Evolutionary conservation across 2,888 invertebrate species (phyloP), one percentile per base, ranked within the genome.

Genomic region (Rhingia rostrata): DNA sequence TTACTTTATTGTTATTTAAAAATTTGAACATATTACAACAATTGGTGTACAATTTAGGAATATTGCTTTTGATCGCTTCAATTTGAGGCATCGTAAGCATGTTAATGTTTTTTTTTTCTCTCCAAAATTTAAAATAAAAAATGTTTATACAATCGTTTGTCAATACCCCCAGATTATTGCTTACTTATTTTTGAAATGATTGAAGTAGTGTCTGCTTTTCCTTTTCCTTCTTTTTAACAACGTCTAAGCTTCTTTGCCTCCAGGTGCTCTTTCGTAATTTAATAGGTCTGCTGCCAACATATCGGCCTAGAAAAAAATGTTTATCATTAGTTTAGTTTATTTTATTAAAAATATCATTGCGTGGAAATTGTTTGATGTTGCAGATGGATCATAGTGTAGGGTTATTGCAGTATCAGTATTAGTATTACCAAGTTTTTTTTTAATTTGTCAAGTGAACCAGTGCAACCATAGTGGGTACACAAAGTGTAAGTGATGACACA

Each of bases 251-350:
- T 81, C 99, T 93, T 87, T 96, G 97, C 88, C 95, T 96, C 99
- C 99, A 99, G 0, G 95, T 95, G 90, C 99, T 99, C 92, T 99
- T 99, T 30, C 99, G 93, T 72, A 99, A 92, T 91, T 99, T 99
- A 86, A 99, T 99, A 0, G 99, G 99, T 45, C 99, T 94, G 89
- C 99, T 99, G 77, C 99, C 99, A 0, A 99, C 99, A 91, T 99
- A 99, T 77, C 98, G 96, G 14, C 99, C 97, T 97, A 91, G 53
- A 82, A 86, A 60, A 60, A 22, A 39, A 37, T 58, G n/a, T n/a
- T n/a, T n/a, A n/a, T 39, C 43, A 33, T 51, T 69, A 45, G 49
- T 66, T n/a, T n/a, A n/a, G n/a, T n/a, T n/a, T n/a, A n/a, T n/a
- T n/a, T n/a, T n/a, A n/a, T n/a, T n/a, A n/a, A n/a, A n/a, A n/a